phyloP scores from a whole-genome alignment of 2,113 vertebrate genomes.

The Microtus richardsoni region DNA sequence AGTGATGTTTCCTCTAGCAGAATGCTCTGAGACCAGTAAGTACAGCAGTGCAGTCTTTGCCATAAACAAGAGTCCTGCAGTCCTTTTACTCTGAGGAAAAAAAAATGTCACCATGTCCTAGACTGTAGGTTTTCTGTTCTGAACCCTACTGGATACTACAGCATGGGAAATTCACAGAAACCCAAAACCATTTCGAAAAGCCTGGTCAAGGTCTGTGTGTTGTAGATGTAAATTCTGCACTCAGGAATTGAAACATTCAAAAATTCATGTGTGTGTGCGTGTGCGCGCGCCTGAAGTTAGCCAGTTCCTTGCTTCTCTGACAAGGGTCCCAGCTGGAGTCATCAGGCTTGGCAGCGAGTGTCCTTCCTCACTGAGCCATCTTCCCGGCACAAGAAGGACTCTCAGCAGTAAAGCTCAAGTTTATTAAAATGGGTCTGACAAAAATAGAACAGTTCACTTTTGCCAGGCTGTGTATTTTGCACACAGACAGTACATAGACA shows the following conservation, averaged over 20 bases:
- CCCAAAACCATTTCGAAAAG: not conserved
- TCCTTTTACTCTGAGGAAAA: not conserved
- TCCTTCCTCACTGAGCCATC: not conserved
- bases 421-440: constrained; percentile 61
- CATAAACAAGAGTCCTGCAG: too few species aligned
- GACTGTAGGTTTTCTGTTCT: not conserved
- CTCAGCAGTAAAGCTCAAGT: constrained; percentile 29
- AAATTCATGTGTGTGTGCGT: not conserved
- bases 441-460: not conserved
- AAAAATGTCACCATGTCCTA: not conserved
- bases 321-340: too few species aligned
- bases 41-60: not conserved
- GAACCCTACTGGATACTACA: not conserved
- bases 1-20: not conserved
- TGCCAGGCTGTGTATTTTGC: not conserved
- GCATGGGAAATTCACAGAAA: not conserved
- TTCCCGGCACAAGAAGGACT: not conserved
- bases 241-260: not conserved
- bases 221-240: too few species aligned
- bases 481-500: not conserved
- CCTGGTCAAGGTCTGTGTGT: not conserved
- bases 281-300: too few species aligned
- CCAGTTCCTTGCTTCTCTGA: not conserved
- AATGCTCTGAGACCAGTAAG: too few species aligned
- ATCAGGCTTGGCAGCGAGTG: not conserved